Evolutionary conservation across 2,113 vertebrate species (phyloP), one percentile per base, ranked within the genome.

Genomic region (Rhinoptilus africanus): DNA sequence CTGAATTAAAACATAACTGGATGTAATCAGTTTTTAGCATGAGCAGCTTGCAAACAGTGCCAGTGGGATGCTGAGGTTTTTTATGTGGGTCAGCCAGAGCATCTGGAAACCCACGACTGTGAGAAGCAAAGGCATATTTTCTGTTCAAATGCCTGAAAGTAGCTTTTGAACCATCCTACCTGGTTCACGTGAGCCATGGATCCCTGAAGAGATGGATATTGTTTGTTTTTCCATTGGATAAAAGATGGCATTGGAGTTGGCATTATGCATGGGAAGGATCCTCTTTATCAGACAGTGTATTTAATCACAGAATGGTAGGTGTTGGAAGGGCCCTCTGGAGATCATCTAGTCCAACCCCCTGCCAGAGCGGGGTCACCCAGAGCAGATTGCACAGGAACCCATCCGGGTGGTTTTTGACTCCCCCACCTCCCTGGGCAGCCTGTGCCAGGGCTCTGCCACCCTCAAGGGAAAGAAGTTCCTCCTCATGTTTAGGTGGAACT

Each of bases 11-110:
- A 85, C 76, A 69, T 53, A 72, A 66, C 80, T 92, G 80, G 20
- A 57, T 68, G 8, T 76, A 79, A 89, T 82, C 43, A 93, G 26
- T 14, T 11, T 16, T 76, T 75, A 89, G 66, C 56, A 27, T 30
- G 56, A 94, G 77, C 69, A 89, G 80, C 89, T 95, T 87, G 86
- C 66, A 91, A 87, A 89, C 41, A 53, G 66, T 68, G 77, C 54
- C 57, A 41, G 26, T 89, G 77, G 67, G 91, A 89, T 87, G 66
- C 50, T 67, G 71, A 39, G 39, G 19, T 4, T 67, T 82, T 85
- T 64, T 41, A 8, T 66, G 37, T 92, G 74, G 30, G 59, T 87
- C 91, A 86, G 34, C 34, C 54, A 34, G 63, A 84, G 68, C n/a
- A 74, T 84, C 51, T 84, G 79, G 90, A 84, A 89, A 45, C 18